phyloP scores from a whole-genome alignment of 2,113 vertebrate genomes.

The Platysternon megacephalum region DNA sequence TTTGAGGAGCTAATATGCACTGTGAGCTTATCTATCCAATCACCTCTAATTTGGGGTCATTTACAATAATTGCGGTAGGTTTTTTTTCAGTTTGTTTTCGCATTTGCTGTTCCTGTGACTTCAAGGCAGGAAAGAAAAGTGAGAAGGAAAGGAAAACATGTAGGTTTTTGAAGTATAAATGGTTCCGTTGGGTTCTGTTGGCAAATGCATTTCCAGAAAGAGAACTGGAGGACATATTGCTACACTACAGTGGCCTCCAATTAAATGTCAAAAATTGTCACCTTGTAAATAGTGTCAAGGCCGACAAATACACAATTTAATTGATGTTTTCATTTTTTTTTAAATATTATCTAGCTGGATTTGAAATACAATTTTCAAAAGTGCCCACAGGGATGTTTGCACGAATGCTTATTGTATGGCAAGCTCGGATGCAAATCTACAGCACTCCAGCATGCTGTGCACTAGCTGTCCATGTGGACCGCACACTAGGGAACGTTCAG shows the following conservation, averaged over 20 bases:
- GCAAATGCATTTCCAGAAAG: not conserved
- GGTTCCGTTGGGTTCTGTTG: not conserved
- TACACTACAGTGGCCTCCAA: not conserved
- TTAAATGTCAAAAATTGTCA: not conserved
- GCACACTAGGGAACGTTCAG: not conserved
- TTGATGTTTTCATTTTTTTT: not conserved
- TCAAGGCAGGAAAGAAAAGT: not conserved
- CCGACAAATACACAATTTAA: not conserved
- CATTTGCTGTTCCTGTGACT: not conserved
- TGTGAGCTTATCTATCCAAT: rapidly evolving
- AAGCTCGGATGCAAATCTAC: not conserved
- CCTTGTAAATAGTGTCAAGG: rapidly evolving
- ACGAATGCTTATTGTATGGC: too few species aligned
- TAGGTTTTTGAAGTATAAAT: not conserved
- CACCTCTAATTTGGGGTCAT: not conserved
- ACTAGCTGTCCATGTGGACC: not conserved
- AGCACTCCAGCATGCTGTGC: not conserved
- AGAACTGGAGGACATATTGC: not conserved
- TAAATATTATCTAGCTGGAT: not conserved
- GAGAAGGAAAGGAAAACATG: not conserved
- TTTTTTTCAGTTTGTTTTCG: not conserved
- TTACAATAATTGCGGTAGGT: rapidly evolving
- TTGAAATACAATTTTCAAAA: not conserved
- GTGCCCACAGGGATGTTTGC: too few species aligned
- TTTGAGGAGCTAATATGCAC: not conserved